Conservation (phyloP, 2,888 invertebrate species). For the Gerosis bhagava region DNA sequence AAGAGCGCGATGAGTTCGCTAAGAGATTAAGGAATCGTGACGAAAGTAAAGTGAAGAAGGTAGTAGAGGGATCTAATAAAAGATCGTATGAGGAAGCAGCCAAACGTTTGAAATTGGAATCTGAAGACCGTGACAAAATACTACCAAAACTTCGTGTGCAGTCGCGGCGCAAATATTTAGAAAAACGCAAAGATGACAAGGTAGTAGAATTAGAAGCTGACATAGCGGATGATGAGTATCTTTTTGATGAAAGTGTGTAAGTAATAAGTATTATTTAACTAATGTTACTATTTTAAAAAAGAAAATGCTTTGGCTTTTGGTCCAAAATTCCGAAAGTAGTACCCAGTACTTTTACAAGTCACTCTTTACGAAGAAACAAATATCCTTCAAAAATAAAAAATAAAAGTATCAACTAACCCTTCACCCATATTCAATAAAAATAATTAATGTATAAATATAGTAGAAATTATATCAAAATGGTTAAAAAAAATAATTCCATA, state of each 20-base stretch:
- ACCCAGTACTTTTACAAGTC: no score
- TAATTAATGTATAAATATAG: no score
- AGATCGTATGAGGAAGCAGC: constrained; percentile 94
- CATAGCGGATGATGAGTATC: constrained; percentile 96
- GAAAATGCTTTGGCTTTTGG: no score
- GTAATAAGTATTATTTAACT: no score
- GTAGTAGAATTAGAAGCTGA: constrained; percentile 97
- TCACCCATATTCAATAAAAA: no score
- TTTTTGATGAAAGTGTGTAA: constrained; percentile 95
- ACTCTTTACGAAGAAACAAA: no score
- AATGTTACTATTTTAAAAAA: no score
- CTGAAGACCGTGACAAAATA: constrained; percentile 92
- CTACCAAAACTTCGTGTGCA: constrained; percentile 94
- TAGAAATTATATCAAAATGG: no score
- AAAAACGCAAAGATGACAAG: constrained; percentile 98
- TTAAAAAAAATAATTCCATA: no score
- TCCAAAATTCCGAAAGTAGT: no score
- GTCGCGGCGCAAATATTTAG: constrained; percentile 96
- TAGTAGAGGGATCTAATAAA: constrained; percentile 85
- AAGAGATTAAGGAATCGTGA: constrained; percentile 94
- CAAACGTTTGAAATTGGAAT: constrained; percentile 93
- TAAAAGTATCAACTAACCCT: no score
- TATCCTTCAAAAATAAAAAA: no score
- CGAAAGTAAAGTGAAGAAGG: constrained; percentile 92
- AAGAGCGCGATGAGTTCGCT: constrained; percentile 97